Evolutionary conservation across 1,140 invertebrate species (phyloP), one percentile per base, ranked within the genome.

Genomic region (Phenacoccus solenopsis): DNA sequence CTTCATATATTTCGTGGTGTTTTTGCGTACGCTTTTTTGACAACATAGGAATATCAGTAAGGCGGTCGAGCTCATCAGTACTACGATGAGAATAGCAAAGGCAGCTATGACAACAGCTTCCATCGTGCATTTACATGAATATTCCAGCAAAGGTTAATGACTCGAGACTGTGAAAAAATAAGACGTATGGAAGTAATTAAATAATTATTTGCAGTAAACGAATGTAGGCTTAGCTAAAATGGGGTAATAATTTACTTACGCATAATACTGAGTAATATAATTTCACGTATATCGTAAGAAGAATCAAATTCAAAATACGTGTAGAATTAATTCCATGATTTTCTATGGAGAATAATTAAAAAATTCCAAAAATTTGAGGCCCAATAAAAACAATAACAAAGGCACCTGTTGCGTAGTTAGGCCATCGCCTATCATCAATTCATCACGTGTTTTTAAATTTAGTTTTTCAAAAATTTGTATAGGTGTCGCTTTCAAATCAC

Each of bases 41-140:
- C 81, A 79, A 75, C 85, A 87, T 57, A 88, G 83, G 25, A 88
- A 76, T n/a, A 88, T 77, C 10, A 89, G 76, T 0, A 85, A 82
- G n/a, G 87, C 74, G 59, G 88, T 78, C 5, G 87, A 85, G 59
- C 84, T 86, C 32, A 87, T 75, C 76, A 88, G 88, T 59, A 88
- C 83, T 7, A 85, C 82, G 67, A 84, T 82, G 27, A 89, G 77
- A 22, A 87, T 82, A 67, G 84, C 84, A 73, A 88, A 82, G 3
- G 87, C 85, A 12, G 87, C 84, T 28, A 84, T 84, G 12, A 88
- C 84, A n/a, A 88, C 81, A 64, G 85, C 83, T 77, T 88, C 87
- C 81, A 87, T 86, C 5, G 38, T 49, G 38, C 38, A 49, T 49
- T 49, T 49, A 49, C 20, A 9, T 9, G 20, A 49, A 49, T 49